These are phyloP conservation scores for Pangasius djambal DNA, from an alignment of 2,797 vertebrate genomes.

Conservation along the genomic window DNA sequence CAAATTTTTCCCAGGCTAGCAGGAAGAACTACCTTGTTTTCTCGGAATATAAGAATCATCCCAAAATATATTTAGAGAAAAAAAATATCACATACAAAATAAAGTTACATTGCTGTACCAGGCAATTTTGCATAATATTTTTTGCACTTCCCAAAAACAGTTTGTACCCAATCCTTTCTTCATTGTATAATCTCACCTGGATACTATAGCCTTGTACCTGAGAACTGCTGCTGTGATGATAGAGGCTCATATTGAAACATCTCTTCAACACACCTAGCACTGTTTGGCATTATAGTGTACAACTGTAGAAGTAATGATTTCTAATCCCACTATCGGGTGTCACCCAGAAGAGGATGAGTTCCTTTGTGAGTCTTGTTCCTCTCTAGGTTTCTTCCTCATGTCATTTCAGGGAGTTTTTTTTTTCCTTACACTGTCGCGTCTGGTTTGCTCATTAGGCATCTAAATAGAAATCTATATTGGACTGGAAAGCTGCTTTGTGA, in stretches of 20 bases:
- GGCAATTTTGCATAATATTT: background rate
- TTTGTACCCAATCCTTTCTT: background rate
- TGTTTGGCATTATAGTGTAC: background rate
- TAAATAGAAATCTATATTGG: background rate
- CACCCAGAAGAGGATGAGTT: background rate
- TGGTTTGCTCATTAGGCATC: background rate
- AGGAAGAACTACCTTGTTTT: background rate
- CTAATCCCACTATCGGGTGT: background rate
- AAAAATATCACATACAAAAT: background rate
- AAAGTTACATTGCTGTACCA: background rate
- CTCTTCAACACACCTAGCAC: background rate
- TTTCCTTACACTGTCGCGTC: background rate
- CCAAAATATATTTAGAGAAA: background rate
- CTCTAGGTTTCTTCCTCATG: background rate
- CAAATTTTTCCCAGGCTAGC: constrained; percentile 42
- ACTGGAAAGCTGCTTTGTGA: background rate
- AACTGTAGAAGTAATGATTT: background rate
- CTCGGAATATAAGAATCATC: background rate
- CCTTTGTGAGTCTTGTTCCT: background rate
- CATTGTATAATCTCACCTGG: background rate
- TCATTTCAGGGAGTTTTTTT: background rate
- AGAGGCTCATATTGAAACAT: background rate
- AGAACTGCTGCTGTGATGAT: background rate
- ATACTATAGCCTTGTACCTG: background rate
- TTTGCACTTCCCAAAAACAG: background rate